Percentiles rank a stretch among this genome's conserved stretches.
These are phyloP conservation scores for Aphidius ervi DNA, from an alignment of 1,140 invertebrate species.

Conservation along the genomic window DNA sequence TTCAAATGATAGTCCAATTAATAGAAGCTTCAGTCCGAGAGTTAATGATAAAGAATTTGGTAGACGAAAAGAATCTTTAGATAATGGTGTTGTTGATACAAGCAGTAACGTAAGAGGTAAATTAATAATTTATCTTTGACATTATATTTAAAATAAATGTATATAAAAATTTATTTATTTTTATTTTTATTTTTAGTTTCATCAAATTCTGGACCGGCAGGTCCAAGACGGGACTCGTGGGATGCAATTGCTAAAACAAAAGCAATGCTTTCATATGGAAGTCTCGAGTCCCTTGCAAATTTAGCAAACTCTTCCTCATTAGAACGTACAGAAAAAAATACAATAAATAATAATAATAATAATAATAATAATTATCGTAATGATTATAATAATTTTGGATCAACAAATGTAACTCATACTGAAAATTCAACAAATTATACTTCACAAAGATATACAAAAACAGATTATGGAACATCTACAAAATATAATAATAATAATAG, in stretches of 20 bases:
- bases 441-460: constrained; percentile 36
- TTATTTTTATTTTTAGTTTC: constrained; percentile 38
- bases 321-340: constrained; percentile 18
- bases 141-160: too few species aligned
- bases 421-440: constrained; percentile 32
- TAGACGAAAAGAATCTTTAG: constrained; percentile 34
- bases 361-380: constrained; percentile 31
- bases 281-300: constrained; percentile 65
- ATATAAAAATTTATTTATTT: too few species aligned
- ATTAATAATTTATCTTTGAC: too few species aligned
- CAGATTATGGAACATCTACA: constrained; percentile 33
- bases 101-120: constrained; percentile 60
- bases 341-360: constrained; percentile 27
- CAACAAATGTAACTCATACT: constrained; percentile 31
- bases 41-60: constrained; percentile 43
- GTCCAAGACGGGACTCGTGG: constrained; percentile 70
- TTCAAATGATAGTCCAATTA: constrained; percentile 39
- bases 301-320: constrained; percentile 51
- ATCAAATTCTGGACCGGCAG: constrained; percentile 57
- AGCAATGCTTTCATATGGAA: constrained; percentile 65
- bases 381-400: constrained; percentile 36
- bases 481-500: constrained; percentile 26
- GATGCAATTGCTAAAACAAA: constrained; percentile 76
- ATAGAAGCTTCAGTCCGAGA: constrained; percentile 47
- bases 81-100: constrained; percentile 59